Conservation (phyloP, 2,113 vertebrate species). For the Ceuthmochares aereus region DNA sequence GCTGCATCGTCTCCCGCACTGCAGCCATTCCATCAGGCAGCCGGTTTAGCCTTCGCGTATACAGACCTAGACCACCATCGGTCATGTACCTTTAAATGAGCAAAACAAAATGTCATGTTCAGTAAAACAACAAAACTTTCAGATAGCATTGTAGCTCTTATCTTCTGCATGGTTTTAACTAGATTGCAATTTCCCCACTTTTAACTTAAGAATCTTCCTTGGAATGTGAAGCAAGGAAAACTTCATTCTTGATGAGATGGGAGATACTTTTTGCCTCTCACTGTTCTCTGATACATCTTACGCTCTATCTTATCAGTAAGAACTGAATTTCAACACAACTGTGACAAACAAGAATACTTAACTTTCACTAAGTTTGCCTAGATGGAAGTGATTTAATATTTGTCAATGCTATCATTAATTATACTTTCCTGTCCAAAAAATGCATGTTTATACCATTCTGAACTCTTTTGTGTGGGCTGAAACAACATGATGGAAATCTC, state of each 20-base stretch:
- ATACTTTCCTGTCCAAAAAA: not conserved
- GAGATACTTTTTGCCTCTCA: not conserved
- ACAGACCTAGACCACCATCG: constrained; percentile 92
- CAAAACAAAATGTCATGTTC: rapidly evolving
- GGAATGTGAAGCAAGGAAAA: not conserved
- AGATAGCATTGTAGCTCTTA: rapidly evolving
- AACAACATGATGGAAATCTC: not conserved
- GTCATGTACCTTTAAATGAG: constrained; percentile 90
- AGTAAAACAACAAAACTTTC: rapidly evolving
- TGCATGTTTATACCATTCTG: not conserved
- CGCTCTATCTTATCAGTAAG: not conserved
- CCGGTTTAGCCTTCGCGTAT: constrained; percentile 91
- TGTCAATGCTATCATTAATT: not conserved
- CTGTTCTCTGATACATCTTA: rapidly evolving
- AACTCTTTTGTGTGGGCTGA: not conserved
- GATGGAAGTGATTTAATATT: not conserved
- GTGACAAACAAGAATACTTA: not conserved
- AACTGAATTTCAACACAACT: not conserved
- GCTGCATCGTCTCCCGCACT: constrained; percentile 90
- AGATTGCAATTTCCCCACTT: rapidly evolving
- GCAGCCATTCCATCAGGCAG: constrained; percentile 93
- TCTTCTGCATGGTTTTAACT: not conserved
- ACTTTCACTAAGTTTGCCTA: not conserved
- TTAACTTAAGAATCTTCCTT: rapidly evolving
- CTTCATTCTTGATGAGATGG: rapidly evolving